Percentiles rank a stretch among this genome's conserved stretches.
Evolutionary conservation across 1,140 invertebrate species (phyloP).

Genomic region (Dendroctonus ponderosae): DNA sequence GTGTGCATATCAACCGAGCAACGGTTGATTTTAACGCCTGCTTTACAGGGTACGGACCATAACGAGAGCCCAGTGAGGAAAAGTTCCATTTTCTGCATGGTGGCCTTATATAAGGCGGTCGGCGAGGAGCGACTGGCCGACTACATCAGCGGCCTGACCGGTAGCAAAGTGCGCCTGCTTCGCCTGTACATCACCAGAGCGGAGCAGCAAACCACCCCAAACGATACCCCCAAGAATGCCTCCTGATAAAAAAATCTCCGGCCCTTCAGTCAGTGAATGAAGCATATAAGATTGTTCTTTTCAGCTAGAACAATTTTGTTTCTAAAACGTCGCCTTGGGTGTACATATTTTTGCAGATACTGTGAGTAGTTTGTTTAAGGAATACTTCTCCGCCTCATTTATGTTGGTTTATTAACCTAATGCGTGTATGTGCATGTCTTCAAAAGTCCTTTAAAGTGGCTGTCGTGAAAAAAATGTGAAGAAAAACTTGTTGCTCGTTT

Average conservation of each 20-base stretch:
- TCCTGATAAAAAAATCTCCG: too few species aligned
- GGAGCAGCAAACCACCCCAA: slow-evolving; percentile 14
- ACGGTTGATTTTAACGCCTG: not conserved
- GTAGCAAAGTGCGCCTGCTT: slow-evolving; percentile 67
- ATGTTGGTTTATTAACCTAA: not conserved
- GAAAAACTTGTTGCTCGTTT: too few species aligned
- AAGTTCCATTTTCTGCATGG: slow-evolving; percentile 93
- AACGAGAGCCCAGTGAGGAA: slow-evolving; percentile 87
- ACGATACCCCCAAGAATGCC: not conserved
- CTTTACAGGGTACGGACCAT: slow-evolving; percentile 77
- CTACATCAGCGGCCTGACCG: slow-evolving; percentile 73
- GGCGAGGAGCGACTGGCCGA: slow-evolving; percentile 81
- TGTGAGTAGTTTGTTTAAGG: not conserved
- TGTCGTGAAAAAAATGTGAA: too few species aligned
- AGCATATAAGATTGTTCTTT: too few species aligned
- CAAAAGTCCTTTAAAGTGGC: too few species aligned
- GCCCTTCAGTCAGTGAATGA: too few species aligned
- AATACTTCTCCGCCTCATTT: not conserved
- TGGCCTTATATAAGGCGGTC: slow-evolving; percentile 81
- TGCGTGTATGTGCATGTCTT: too few species aligned
- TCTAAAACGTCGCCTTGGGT: too few species aligned
- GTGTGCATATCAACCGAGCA: not conserved
- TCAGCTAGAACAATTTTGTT: too few species aligned
- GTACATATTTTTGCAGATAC: too few species aligned
- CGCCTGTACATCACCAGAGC: slow-evolving; percentile 45